Percentiles rank a stretch among this genome's conserved stretches.
phyloP scores from a whole-genome alignment of 2,113 vertebrate species.

The Alces alces region DNA sequence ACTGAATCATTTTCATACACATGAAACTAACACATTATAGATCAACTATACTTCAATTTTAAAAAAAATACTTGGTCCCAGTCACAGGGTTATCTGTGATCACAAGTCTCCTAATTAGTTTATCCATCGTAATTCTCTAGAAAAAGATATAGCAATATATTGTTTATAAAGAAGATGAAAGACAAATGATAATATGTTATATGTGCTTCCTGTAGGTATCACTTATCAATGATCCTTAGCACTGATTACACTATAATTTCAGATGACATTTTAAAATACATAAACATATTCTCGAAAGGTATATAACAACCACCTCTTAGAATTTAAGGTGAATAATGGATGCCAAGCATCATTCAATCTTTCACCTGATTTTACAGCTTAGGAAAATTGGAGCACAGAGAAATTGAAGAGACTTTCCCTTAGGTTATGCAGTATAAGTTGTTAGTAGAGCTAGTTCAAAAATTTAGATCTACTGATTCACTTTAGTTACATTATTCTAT shows the following conservation, averaged over 20 bases:
- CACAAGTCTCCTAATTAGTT: background rate
- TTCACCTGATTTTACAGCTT: background rate
- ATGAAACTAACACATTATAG: background rate
- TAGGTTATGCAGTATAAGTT: background rate
- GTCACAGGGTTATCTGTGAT: background rate
- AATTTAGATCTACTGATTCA: background rate
- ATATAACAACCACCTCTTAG: background rate
- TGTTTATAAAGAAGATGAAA: constrained; percentile 5
- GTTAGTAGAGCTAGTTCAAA: background rate
- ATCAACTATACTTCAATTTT: background rate
- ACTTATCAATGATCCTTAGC: background rate
- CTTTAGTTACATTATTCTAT: background rate
- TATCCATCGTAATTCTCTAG: background rate
- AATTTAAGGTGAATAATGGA: constrained; percentile 22
- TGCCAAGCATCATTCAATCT: background rate
- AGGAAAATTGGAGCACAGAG: background rate
- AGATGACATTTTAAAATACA: constrained; percentile 8
- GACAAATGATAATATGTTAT: background rate
- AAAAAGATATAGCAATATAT: background rate
- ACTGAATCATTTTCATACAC: background rate
- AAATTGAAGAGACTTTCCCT: background rate
- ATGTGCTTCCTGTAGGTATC: background rate
- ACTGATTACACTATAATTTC: constrained; percentile 19
- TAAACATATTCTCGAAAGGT: background rate
- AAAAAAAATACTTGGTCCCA: background rate